Percentiles rank a stretch among this genome's conserved stretches.
Evolutionary conservation across 2,888 invertebrate genomes (phyloP).

Genomic region (Brachylomia viminalis): DNA sequence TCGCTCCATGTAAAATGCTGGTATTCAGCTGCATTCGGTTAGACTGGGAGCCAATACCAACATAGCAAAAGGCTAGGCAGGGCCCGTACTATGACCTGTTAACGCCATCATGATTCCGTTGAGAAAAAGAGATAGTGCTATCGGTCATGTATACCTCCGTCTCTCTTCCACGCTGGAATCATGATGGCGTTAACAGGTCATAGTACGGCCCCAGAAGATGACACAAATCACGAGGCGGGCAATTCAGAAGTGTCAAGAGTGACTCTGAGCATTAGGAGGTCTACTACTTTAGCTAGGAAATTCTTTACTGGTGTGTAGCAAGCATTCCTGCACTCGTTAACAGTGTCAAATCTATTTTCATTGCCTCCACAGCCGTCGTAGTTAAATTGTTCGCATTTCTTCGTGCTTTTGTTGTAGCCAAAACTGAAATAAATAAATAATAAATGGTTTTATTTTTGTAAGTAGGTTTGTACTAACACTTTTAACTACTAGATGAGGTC

Average conservation of each 20-base stretch:
- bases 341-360: constrained; percentile 10
- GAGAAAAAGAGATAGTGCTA: too few species aligned
- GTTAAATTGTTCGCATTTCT: constrained; percentile 15
- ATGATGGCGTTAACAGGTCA: too few species aligned
- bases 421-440: constrained; percentile 28
- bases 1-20: neutral
- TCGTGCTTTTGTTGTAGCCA: constrained; percentile 11
- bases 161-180: too few species aligned
- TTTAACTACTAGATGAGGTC: too few species aligned
- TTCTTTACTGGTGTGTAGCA: constrained; percentile 25
- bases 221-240: neutral
- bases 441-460: too few species aligned
- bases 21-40: neutral
- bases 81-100: too few species aligned
- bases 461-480: too few species aligned
- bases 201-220: too few species aligned
- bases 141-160: too few species aligned
- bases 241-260: neutral
- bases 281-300: constrained; percentile 16
- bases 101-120: too few species aligned
- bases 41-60: neutral
- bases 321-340: constrained; percentile 11
- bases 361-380: constrained; percentile 31
- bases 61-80: too few species aligned
- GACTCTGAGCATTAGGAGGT: neutral